Conservation (phyloP, 2,888 invertebrate genomes). For the Troilus luridus region DNA sequence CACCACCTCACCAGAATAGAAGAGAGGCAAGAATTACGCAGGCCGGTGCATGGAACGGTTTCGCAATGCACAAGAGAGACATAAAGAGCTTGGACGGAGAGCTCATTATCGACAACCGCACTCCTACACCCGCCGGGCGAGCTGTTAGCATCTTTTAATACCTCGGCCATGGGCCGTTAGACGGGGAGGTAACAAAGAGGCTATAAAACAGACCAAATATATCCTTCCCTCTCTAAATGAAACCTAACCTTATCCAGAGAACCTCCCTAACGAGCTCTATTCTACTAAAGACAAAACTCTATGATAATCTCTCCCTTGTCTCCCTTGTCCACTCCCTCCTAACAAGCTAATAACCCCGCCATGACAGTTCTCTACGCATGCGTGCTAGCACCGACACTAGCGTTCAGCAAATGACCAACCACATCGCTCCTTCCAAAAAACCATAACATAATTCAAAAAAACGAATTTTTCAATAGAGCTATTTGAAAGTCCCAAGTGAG, state of each 20-base stretch:
- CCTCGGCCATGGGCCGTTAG: not conserved
- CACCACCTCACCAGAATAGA: not conserved
- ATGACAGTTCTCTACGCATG: not conserved
- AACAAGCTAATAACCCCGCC: conserved; percentile 16
- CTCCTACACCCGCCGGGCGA: not conserved
- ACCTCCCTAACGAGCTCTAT: not conserved
- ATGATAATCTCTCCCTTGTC: not conserved
- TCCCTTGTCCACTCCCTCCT: not conserved
- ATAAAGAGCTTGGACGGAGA: not conserved
- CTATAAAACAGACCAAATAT: not conserved
- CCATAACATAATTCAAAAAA: no score
- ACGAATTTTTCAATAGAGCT: no score
- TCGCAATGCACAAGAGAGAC: not conserved
- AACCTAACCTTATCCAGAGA: not conserved
- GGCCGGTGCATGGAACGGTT: not conserved
- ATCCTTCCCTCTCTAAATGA: not conserved
- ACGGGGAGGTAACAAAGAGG: not conserved
- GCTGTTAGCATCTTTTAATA: not conserved
- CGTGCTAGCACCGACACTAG: not conserved
- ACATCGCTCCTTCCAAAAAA: no score
- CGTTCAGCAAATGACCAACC: no score
- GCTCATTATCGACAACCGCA: not conserved
- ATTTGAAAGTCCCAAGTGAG: no score
- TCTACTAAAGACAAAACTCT: conserved; percentile 10
- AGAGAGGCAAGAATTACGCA: not conserved